These are phyloP conservation scores for Melanerpes formicivorus DNA, from an alignment of 2,113 vertebrate species.

Conservation along the genomic window DNA sequence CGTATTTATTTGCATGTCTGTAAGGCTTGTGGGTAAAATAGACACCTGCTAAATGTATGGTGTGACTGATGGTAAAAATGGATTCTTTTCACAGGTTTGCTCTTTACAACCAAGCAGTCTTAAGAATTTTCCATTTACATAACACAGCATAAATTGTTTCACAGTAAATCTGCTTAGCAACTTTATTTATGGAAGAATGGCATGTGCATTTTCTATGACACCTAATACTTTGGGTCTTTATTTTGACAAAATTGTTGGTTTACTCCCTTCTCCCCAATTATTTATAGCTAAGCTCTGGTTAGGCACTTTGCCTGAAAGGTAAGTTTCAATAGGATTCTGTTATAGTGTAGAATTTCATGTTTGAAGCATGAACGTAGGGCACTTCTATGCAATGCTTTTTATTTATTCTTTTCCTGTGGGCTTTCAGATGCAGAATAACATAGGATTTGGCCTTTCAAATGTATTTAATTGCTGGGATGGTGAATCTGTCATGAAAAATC, in stretches of 20 bases:
- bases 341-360: slow-evolving; percentile 10
- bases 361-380: neutral
- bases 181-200: slow-evolving; percentile 68
- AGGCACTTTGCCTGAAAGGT: slow-evolving; percentile 52
- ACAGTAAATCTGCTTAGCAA: slow-evolving; percentile 65
- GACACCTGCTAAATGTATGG: slow-evolving; percentile 60
- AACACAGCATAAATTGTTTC: slow-evolving; percentile 66
- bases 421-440: slow-evolving; percentile 55
- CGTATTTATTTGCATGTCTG: slow-evolving; percentile 54
- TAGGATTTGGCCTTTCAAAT: slow-evolving; percentile 26
- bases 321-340: slow-evolving; percentile 44
- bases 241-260: slow-evolving; percentile 64
- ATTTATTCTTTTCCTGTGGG: slow-evolving; percentile 28
- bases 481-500: slow-evolving; percentile 30
- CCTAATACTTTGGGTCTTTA: slow-evolving; percentile 59
- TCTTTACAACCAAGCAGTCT: slow-evolving; percentile 49
- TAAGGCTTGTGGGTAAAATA: slow-evolving; percentile 51
- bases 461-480: slow-evolving; percentile 37
- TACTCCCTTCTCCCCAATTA: slow-evolving; percentile 38
- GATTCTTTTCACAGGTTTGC: slow-evolving; percentile 59
- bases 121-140: slow-evolving; percentile 58
- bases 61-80: slow-evolving; percentile 52
- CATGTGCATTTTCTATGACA: slow-evolving; percentile 55
- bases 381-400: slow-evolving; percentile 22
- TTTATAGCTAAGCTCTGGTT: slow-evolving; percentile 56